Conservation (phyloP, 2,888 invertebrate species). For the Eudemis profundana region DNA sequence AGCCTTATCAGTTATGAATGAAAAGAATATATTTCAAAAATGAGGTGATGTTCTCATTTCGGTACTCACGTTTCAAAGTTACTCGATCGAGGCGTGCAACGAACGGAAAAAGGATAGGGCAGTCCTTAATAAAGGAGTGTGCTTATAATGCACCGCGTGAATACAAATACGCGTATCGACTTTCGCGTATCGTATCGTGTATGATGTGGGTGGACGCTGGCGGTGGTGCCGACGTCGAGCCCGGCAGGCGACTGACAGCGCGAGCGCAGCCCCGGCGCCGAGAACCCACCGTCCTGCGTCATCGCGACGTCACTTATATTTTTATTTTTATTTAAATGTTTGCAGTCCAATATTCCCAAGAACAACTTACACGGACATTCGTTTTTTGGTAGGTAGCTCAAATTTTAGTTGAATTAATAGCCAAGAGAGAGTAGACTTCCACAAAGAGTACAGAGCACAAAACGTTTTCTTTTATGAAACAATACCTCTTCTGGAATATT, state of each 20-base stretch:
- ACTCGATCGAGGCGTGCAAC: conserved; percentile 53
- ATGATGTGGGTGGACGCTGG: conserved; percentile 60
- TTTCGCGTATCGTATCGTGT: conserved; percentile 64
- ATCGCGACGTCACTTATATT: conserved; percentile 52
- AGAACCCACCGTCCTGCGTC: conserved; percentile 50
- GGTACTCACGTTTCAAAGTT: conserved; percentile 59
- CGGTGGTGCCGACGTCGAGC: conserved; percentile 66
- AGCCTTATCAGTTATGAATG: conserved; percentile 1
- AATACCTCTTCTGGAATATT: no score
- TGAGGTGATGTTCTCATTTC: conserved; percentile 2
- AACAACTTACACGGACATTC: neutral
- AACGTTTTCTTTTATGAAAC: neutral
- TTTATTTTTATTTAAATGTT: conserved; percentile 24
- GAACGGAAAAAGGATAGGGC: conserved; percentile 60
- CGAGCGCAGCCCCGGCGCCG: conserved; percentile 52
- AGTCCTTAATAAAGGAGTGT: conserved; percentile 65
- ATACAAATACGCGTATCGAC: conserved; percentile 72
- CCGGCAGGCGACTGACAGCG: conserved; percentile 62
- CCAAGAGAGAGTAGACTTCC: no score
- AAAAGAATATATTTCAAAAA: neutral
- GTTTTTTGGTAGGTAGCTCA: neutral
- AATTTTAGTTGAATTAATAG: no score
- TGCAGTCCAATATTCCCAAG: conserved; percentile 10
- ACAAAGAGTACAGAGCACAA: neutral
- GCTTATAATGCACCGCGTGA: conserved; percentile 64